These are phyloP conservation scores for Lepus oiostolus DNA, from an alignment of 2,797 vertebrate species.

Conservation along the genomic window DNA sequence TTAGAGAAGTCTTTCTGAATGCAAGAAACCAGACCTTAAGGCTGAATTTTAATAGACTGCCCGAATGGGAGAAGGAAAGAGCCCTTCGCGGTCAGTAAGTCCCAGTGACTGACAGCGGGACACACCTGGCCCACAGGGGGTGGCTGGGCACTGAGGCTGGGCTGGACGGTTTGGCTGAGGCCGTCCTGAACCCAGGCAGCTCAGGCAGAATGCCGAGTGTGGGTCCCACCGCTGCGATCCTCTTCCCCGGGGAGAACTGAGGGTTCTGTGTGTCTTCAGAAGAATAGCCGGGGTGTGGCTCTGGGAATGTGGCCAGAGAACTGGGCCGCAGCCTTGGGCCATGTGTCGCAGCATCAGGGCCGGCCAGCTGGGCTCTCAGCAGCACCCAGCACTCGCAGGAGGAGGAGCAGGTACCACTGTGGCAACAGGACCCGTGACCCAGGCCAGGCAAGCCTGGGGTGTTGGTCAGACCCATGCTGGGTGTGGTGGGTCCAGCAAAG, in stretches of 20 bases:
- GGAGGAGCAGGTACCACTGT: neutral
- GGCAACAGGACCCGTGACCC: neutral
- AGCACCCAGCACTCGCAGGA: no score
- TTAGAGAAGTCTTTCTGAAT: neutral
- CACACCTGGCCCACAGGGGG: neutral
- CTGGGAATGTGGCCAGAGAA: neutral
- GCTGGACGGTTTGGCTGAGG: neutral
- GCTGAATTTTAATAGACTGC: constrained; percentile 37
- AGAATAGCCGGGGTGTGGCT: neutral
- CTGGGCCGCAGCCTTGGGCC: neutral
- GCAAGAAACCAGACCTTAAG: neutral
- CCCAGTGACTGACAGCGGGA: neutral
- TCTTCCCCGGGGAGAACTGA: neutral
- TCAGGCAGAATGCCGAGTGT: neutral
- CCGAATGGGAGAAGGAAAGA: neutral
- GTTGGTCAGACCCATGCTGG: neutral
- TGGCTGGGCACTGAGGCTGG: neutral
- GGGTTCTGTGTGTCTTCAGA: neutral
- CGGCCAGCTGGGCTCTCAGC: neutral
- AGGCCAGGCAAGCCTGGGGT: neutral
- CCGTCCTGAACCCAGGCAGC: neutral
- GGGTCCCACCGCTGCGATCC: neutral
- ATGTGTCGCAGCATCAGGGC: neutral
- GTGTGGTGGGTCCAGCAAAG: neutral
- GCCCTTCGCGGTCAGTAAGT: neutral